Conservation (phyloP, 2,113 vertebrate species). For the Cepphus grylle region DNA sequence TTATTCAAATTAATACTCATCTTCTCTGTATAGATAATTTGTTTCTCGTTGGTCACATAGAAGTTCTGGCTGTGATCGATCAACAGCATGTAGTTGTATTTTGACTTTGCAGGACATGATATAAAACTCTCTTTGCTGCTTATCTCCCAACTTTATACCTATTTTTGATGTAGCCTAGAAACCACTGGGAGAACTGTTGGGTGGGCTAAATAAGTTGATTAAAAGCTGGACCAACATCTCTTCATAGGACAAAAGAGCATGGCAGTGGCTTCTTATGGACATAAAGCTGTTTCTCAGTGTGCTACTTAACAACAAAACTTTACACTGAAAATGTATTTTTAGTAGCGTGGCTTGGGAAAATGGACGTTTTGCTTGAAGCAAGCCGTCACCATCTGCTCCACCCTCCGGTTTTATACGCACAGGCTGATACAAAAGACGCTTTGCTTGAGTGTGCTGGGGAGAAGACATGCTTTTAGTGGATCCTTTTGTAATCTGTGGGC, state of each 20-base stretch:
- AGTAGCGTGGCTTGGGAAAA: neutral
- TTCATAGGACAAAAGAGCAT: neutral
- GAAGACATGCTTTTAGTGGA: neutral
- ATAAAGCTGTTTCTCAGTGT: neutral
- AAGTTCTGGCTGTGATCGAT: neutral
- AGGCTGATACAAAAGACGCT: neutral
- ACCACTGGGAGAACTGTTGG: neutral
- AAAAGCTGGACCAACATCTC: neutral
- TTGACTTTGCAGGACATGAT: neutral
- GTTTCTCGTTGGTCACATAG: neutral
- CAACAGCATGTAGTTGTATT: neutral
- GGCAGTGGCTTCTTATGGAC: neutral
- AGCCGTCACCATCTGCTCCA: neutral
- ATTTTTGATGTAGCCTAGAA: neutral
- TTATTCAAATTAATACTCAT: neutral
- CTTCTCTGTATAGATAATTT: neutral
- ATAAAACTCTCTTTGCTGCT: neutral
- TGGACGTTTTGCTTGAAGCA: neutral
- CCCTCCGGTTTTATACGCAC: neutral
- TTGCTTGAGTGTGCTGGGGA: neutral
- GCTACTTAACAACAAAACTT: neutral
- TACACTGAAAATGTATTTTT: neutral
- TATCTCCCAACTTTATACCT: neutral
- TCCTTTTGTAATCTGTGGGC: neutral
- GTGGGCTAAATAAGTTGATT: neutral